Conservation (phyloP, 2,113 vertebrate species). For the Stigmatopora nigra region DNA sequence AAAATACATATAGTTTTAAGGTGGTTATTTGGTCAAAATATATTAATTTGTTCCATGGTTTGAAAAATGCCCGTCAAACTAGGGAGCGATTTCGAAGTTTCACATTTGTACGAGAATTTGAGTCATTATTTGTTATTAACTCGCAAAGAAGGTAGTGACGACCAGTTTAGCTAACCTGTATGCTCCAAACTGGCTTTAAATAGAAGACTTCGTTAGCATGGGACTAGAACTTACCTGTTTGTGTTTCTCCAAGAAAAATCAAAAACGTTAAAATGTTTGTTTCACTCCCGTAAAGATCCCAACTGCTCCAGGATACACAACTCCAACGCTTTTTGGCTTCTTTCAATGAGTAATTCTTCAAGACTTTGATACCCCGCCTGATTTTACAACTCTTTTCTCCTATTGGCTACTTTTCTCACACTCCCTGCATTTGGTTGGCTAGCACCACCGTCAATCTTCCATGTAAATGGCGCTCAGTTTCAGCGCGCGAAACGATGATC, state of each 20-base stretch:
- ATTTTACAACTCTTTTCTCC: background rate
- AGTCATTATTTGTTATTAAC: slow-evolving; percentile 7
- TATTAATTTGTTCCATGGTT: background rate
- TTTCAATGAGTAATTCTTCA: slow-evolving; percentile 74
- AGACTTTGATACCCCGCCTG: slow-evolving; percentile 68
- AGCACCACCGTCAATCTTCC: slow-evolving; percentile 22
- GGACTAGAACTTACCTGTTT: slow-evolving; percentile 49
- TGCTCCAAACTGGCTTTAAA: slow-evolving; percentile 34
- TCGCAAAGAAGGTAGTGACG: slow-evolving; percentile 25
- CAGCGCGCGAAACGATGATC: slow-evolving; percentile 75
- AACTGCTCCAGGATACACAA: slow-evolving; percentile 27
- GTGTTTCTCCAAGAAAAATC: slow-evolving; percentile 37
- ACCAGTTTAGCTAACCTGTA: slow-evolving; percentile 49
- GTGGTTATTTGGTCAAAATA: background rate
- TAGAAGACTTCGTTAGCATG: slow-evolving; percentile 27
- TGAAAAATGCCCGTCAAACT: background rate
- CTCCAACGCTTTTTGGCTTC: slow-evolving; percentile 46
- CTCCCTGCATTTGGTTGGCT: slow-evolving; percentile 31
- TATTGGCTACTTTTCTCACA: slow-evolving; percentile 39
- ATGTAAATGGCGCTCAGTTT: slow-evolving; percentile 61
- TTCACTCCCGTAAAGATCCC: slow-evolving; percentile 35
- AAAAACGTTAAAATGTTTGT: slow-evolving; percentile 22
- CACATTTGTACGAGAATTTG: background rate
- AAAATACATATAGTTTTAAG: background rate
- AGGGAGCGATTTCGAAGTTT: background rate